Base-by-base conservation (phyloP, 2,888 invertebrate species). In the Rhagophthalmus giganteus region DNA sequence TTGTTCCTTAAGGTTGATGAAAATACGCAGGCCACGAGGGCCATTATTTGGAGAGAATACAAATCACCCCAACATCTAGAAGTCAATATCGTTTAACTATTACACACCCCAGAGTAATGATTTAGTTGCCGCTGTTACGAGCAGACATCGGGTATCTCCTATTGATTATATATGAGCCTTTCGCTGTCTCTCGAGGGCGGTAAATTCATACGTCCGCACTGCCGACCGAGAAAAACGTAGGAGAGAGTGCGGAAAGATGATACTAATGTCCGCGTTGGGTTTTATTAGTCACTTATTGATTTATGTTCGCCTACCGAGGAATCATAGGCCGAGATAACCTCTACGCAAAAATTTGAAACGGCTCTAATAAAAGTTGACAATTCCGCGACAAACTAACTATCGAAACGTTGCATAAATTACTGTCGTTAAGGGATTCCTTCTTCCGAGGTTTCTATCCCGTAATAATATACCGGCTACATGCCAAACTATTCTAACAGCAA, bases 31-130 rank as follows among this genome's bases (percentile, higher is more conserved):
- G 60, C 57, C 60, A 59, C 57, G 57, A 53, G 56, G 60, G 55
- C 65, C 56, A 63, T 65, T 65, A 66, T 66, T 63, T 64, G 60
- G 61, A 61, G 56, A 57, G 63, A 63, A 60, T 67, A 68, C 68
- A 68, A 67, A 68, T 68, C 66, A 67, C 63, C 61, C 65, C 59
- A 46, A 61, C 60, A 65, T 65, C 63, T 61, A 60, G 61, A 67
- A 71, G 68, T 69, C 71, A 67, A 68, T 69, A 70, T 68, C 69
- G 69, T 67, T 70, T 69, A 70, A 69, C 69, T 69, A 69, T 70
- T 65, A 68, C 65, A 64, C 61, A 47, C 62, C 58, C 54, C 58
- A 39, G 59, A 46, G 64, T 64, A 69, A 70, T 71, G 69, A 71
- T 71, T 71, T 70, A 70, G 62, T 65, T 66, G 64, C 65, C 62